phyloP scores from a whole-genome alignment of 1,140 invertebrate genomes.

The Cydia strobilella region DNA sequence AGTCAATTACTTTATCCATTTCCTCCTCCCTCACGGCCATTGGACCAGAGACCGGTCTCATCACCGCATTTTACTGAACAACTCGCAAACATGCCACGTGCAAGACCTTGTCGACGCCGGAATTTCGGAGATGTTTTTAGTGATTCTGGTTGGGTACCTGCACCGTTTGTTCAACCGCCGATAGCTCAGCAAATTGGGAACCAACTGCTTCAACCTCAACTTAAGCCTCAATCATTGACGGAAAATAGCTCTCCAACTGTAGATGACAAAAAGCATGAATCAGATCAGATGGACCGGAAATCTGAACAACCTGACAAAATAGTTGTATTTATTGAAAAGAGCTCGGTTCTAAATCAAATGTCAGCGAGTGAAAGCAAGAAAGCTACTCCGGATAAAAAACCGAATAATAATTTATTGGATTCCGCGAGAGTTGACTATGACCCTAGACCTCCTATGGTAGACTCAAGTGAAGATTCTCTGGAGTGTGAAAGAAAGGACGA shows the following conservation, averaged over 20 bases:
- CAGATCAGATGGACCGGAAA: background rate
- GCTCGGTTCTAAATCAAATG: background rate
- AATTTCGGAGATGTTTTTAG: background rate
- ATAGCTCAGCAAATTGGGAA: background rate
- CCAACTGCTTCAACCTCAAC: background rate
- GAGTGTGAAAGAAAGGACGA: background rate
- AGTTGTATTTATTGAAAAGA: background rate
- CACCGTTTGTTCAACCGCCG: background rate
- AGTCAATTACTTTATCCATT: background rate
- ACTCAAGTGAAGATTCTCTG: background rate
- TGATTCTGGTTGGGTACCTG: background rate
- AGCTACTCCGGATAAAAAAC: background rate
- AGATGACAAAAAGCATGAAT: background rate
- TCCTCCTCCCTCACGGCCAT: background rate
- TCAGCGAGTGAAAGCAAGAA: background rate
- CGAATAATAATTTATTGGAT: background rate
- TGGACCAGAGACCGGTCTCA: background rate
- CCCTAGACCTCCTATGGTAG: background rate
- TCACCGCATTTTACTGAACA: background rate
- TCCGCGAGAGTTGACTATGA: background rate
- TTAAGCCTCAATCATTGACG: background rate
- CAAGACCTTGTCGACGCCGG: background rate
- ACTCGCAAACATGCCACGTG: slow-evolving; percentile 1
- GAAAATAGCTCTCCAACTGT: background rate
- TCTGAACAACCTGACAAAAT: background rate